Evolutionary conservation across 2,113 vertebrate species (phyloP), one percentile per base, ranked within the genome.

Genomic region (Actinemys pallida): DNA sequence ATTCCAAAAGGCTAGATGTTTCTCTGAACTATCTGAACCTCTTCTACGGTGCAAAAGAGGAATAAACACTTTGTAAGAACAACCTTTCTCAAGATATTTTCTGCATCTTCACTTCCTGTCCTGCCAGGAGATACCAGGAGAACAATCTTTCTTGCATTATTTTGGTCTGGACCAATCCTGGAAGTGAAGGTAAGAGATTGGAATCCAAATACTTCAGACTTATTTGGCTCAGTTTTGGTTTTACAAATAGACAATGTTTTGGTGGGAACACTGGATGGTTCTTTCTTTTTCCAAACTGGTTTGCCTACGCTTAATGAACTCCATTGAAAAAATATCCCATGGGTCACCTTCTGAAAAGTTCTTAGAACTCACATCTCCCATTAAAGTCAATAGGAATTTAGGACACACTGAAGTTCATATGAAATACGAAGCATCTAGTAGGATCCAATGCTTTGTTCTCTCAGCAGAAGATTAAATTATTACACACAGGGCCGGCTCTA

Each of bases 211-310:
- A 49, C 83, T 92, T 91, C 52, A 86, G 81, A 96, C 91, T 92
- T 93, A 95, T 93, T 94, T 95, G 90, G 81, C 96, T 96, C 57
- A 0, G 0, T 79, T 94, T 96, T 96, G 94, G 62, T 95, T 91
- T 92, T 89, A 86, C 92, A 95, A 92, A 96, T 90, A 97, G 90
- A 96, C 92, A 95, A 94, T 95, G 94, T 95, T 95, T 91, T 84
- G 89, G 92, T 90, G 83, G 87, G 93, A 90, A 84, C 29, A 47
- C 2, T 83, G 72, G 88, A n/a, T 80, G 79, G 50, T 90, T 86
- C 62, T 69, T 69, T 52, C 75, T 96, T 56, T 56, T 93, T 86
- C 24, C 0, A 83, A 94, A 96, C 20, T 56, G 22, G 88, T n/a
- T 90, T 96, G 59, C 59, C 52, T 80, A 25, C 45, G 78, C 88